Base-by-base conservation (phyloP, 1,140 invertebrate genomes). In the Rhopalosiphum maidis region DNA sequence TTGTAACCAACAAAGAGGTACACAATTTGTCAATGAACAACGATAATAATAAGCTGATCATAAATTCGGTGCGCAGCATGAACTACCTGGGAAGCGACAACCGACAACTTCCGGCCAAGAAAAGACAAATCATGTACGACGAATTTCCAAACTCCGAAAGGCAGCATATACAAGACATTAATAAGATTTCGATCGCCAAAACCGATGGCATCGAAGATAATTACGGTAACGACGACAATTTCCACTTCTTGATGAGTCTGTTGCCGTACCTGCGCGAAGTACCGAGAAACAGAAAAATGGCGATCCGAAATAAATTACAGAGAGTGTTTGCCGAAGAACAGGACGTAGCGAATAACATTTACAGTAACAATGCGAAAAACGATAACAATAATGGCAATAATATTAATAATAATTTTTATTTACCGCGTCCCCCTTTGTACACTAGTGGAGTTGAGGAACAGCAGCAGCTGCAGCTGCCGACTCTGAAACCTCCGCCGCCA, bases 251-350 rank as follows among this genome's bases (percentile, higher is more conserved):
- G 8, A 85, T 51, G 82, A 93, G 91, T 7, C 23, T 93, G 2
- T 37, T 93, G 46, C 91, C 91, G 23, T 85, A 51, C n/a, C 35
- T 93, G 41, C 41, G 46, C 15, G 91, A 82, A 2, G 22, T 93
- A 0, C 91, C 91, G 1, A 54, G 23, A 37, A 21, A 85, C 25
- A 22, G 82, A 23, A 86, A 86, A 37, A 9, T 93, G 82, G 25
- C 9, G 5, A n/a, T 93, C 7, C 91, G 91, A 1, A 21, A 37
- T 2, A 86, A 85, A 4, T 54, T 93, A 15, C 91, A 93, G 51
- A 82, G 37, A 37, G 91, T 93, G 22, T 54, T 93, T 8, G 23
- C 86, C 15, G 82, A 93, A 1, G 82, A 93, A 41, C 35, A 54
- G 48, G n/a, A 54, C 30, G 8, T 41, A 41, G 41, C 41, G 41